Evolutionary conservation across 2,888 invertebrate genomes (phyloP).

Genomic region (Gastracanthus pulcherrimus): DNA sequence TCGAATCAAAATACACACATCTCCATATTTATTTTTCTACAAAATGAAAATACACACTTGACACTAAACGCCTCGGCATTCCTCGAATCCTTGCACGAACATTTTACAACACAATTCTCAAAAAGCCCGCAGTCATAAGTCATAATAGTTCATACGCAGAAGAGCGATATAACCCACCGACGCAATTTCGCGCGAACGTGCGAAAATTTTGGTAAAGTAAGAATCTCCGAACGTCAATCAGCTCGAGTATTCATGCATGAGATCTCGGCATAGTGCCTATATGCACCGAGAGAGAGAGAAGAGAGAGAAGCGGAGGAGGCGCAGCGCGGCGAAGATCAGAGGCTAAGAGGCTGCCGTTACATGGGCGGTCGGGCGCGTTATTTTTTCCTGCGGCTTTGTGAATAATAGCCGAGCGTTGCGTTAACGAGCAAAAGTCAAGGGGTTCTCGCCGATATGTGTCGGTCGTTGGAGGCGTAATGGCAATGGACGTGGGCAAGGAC

Average conservation of each 20-base stretch:
- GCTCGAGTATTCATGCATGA: neutral
- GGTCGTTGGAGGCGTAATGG: neutral
- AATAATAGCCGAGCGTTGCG: slow-evolving; percentile 3
- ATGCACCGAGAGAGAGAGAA: too few relatives aligned
- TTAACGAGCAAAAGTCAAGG: neutral
- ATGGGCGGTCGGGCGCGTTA: neutral
- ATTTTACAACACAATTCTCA: neutral
- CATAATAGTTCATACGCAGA: too few relatives aligned
- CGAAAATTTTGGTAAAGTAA: neutral
- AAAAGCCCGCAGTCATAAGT: neutral
- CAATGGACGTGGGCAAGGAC: neutral
- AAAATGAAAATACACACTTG: neutral
- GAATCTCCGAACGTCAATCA: neutral
- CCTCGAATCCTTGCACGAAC: neutral
- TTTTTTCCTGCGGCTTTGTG: neutral
- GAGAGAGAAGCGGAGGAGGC: neutral
- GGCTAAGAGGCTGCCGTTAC: neutral
- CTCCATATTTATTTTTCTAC: too few relatives aligned
- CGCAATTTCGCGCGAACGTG: neutral
- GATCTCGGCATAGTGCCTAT: neutral
- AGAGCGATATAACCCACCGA: too few relatives aligned
- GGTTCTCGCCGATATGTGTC: neutral
- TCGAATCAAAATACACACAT: neutral
- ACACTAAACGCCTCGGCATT: neutral
- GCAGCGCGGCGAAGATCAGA: neutral